Evolutionary conservation across 2,888 invertebrate genomes (phyloP), one percentile per base, ranked within the genome.

Genomic region (Tiliacea aurago): DNA sequence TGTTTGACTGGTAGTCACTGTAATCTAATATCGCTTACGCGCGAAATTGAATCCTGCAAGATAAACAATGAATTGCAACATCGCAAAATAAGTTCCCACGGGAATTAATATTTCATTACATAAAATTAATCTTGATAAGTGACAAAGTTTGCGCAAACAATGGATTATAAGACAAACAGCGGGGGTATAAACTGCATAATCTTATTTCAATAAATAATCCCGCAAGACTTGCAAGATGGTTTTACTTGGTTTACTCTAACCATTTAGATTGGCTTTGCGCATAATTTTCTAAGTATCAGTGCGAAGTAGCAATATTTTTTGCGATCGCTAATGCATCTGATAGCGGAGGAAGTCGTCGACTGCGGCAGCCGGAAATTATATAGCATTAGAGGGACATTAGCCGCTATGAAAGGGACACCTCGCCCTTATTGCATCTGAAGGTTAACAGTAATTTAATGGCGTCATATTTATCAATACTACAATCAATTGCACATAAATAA

Each of bases 371-470:
- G 94, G 95, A 95, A 94, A 95, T 94, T 93, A 93, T 93, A 88
- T 87, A 89, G 91, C 93, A 93, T 93, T 94, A 93, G 90, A 90
- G 89, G 87, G 89, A 91, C 93, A 94, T 94, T 93, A 92, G 91
- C 93, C 86, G 91, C 90, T 91, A 91, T 92, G 90, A 89, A 89
- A 93, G 90, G 91, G 93, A 91, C 89, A 91, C 90, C 87, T 84
- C 80, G 81, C 88, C 87, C 86, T 80, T 85, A 83, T 84, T 83
- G 67, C 80, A 68, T 49, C 74, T 78, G 81, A 80, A 77, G 79
- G 83, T 78, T 84, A 74, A 56, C 69, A 83, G 73, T 80, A 67
- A 80, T 84, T 81, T 78, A 81, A 84, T 76, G 80, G 71, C 70
- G 64, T 76, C 73, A 61, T 79, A 80, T 84, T 79, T 87, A 84